Evolutionary conservation across 2,797 vertebrate species (phyloP).

Genomic region (Gallinago nigripennis): DNA sequence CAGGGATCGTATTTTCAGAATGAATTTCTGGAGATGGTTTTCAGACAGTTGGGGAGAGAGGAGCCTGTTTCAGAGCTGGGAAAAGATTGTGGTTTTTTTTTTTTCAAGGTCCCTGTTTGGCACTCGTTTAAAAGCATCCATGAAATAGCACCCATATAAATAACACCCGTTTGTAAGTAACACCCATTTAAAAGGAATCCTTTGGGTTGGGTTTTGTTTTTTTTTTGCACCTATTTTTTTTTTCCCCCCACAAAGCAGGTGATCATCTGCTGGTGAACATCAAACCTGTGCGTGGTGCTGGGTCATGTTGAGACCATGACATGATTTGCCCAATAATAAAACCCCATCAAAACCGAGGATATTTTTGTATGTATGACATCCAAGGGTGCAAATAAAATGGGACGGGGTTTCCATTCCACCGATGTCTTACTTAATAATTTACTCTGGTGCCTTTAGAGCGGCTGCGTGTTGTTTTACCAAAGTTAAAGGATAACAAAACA

Average conservation of each 20-base stretch:
- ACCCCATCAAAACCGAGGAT: background rate
- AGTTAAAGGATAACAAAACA: conserved; percentile 45
- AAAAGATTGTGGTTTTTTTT: no score
- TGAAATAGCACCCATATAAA: background rate
- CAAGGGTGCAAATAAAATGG: background rate
- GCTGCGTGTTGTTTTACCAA: background rate
- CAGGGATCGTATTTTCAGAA: background rate
- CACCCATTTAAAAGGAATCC: background rate
- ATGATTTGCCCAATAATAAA: background rate
- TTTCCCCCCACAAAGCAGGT: background rate
- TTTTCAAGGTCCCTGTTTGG: accelerated
- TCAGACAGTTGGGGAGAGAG: background rate
- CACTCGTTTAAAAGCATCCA: background rate
- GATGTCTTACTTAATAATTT: background rate
- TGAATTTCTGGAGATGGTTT: background rate
- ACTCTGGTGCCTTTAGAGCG: background rate
- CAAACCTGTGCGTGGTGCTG: background rate
- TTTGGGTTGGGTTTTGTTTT: background rate
- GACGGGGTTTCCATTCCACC: background rate
- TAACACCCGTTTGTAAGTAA: accelerated
- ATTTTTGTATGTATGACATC: background rate
- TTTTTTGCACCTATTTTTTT: background rate
- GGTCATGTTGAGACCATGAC: accelerated
- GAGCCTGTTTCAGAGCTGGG: background rate
- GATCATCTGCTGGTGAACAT: background rate